A percentile compares a stretch with the other conserved stretches of the same genome.
Conservation (phyloP, 2,113 vertebrate genomes). For the Semnornis frantzii region DNA sequence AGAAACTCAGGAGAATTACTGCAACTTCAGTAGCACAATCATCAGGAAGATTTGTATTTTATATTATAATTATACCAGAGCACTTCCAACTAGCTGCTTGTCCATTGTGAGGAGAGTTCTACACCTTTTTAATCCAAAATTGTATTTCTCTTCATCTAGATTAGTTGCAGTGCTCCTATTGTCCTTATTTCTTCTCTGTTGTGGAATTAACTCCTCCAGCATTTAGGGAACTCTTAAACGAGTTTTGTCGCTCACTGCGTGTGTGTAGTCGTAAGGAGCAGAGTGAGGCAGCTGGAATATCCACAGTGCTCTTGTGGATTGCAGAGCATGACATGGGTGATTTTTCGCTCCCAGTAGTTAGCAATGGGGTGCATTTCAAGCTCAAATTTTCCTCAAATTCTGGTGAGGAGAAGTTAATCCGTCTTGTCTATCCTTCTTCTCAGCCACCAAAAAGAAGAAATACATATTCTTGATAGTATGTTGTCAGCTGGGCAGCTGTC, state of each 20-base stretch:
- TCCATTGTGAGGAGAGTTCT: background rate
- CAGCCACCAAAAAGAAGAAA: background rate
- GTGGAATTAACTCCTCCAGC: background rate
- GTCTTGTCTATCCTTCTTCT: background rate
- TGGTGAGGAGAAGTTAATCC: background rate
- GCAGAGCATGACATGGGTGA: background rate
- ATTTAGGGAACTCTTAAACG: background rate
- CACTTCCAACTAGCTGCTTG: background rate
- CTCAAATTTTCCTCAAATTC: background rate
- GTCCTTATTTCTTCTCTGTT: background rate
- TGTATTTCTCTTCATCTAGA: background rate
- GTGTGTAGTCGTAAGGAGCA: background rate
- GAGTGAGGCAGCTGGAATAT: constrained; percentile 3
- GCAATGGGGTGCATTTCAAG: background rate
- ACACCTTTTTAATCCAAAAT: background rate
- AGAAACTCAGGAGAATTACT: constrained; percentile 3
- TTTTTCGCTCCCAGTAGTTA: background rate
- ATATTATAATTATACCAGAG: background rate
- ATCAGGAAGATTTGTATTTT: constrained; percentile 14
- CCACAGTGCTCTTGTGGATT: background rate
- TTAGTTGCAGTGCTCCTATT: background rate
- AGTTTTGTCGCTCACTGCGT: background rate
- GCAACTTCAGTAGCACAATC: background rate
- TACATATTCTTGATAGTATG: background rate
- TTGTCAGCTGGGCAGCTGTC: background rate